phyloP scores from a whole-genome alignment of 2,113 vertebrate genomes.

The Odocoileus hemionus region DNA sequence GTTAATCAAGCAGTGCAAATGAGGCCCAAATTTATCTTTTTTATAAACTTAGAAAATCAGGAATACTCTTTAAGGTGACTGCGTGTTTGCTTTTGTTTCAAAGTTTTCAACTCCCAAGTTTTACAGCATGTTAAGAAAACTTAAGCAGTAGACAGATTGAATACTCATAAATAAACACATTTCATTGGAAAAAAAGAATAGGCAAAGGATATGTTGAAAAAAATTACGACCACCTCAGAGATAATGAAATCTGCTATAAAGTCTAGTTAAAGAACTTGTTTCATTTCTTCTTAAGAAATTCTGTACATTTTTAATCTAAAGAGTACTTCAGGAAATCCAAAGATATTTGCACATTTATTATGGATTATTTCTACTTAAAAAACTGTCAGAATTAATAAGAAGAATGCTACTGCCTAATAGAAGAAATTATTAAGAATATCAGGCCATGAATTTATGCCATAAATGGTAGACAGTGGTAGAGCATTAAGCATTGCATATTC shows the following conservation, averaged over 20 bases:
- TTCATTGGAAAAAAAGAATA: constrained; percentile 1
- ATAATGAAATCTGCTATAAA: not conserved
- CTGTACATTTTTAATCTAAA: not conserved
- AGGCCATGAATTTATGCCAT: not conserved
- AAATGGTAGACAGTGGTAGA: not conserved
- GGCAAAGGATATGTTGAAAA: not conserved
- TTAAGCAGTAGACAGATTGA: not conserved
- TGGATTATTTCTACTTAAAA: not conserved
- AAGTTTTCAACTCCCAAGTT: not conserved
- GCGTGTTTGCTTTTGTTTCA: not conserved
- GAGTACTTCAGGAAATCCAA: not conserved
- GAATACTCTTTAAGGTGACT: not conserved
- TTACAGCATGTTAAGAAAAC: constrained; percentile 18
- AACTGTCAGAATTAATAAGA: not conserved
- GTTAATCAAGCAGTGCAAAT: not conserved
- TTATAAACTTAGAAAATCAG: constrained; percentile 3
- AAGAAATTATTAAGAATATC: constrained; percentile 8
- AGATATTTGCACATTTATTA: not conserved
- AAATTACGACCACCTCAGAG: not conserved
- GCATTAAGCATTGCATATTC: not conserved
- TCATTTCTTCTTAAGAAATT: not conserved
- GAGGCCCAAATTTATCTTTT: not conserved
- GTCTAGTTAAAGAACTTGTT: not conserved
- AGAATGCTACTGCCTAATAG: not conserved
- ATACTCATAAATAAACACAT: not conserved